These are phyloP conservation scores for Tenthredo amoena DNA, from an alignment of 2,888 invertebrate species.

Conservation along the genomic window DNA sequence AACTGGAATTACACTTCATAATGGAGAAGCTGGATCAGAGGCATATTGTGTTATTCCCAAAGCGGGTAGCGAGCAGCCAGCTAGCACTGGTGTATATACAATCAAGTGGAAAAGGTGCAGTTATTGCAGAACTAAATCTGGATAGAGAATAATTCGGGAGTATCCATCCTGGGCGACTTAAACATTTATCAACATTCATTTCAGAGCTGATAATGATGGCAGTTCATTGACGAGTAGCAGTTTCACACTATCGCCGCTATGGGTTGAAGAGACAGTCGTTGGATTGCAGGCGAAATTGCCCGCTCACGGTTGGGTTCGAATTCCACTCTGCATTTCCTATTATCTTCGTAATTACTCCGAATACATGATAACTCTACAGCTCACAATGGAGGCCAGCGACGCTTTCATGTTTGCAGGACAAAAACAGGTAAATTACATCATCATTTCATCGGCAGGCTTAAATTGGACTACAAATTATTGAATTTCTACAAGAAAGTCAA, in stretches of 20 bases:
- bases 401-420: constrained; percentile 98
- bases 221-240: constrained; percentile 78
- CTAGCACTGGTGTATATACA: constrained; percentile 80
- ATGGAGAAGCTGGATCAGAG: constrained; percentile 80
- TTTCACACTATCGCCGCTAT: constrained; percentile 80
- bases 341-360: constrained; percentile 86
- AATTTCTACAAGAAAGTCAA: neutral
- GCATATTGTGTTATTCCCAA: constrained; percentile 78
- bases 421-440: constrained; percentile 84
- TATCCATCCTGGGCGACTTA: neutral
- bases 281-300: constrained; percentile 83
- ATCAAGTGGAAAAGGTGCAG: constrained; percentile 81
- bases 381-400: constrained; percentile 91
- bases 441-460: neutral
- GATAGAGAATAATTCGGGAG: constrained; percentile 4
- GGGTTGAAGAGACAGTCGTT: constrained; percentile 83
- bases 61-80: constrained; percentile 77
- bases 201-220: constrained; percentile 68
- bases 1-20: constrained; percentile 74
- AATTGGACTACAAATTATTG: neutral
- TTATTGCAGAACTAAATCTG: neutral
- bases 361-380: constrained; percentile 85
- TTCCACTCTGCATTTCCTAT: constrained; percentile 86
- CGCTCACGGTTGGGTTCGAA: constrained; percentile 87
- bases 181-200: constrained; percentile 48